Evolutionary conservation across 2,797 vertebrate genomes (phyloP).

Genomic region (Acanthornis magna): DNA sequence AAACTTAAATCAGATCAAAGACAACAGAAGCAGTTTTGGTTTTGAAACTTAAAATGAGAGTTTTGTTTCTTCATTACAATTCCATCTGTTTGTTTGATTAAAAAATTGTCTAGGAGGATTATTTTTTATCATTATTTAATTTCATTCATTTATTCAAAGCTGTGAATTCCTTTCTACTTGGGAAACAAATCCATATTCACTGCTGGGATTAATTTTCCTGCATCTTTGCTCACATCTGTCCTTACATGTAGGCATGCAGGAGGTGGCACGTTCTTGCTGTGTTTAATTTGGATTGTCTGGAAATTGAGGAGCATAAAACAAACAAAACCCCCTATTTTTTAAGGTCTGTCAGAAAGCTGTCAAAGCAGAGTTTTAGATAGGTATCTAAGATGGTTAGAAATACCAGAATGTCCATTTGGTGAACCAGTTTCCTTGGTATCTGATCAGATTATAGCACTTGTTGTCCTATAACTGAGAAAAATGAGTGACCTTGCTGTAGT

Average conservation of each 20-base stretch:
- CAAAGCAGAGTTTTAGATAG: neutral
- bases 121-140: constrained; percentile 16
- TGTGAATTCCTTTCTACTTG: constrained; percentile 16
- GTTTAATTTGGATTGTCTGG: neutral
- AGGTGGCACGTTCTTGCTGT: neutral
- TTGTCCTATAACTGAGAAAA: neutral
- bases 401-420: neutral
- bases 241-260: neutral
- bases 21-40: constrained; percentile 27
- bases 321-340: accelerated
- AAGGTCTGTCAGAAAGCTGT: neutral
- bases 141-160: constrained; percentile 30
- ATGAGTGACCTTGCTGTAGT: neutral
- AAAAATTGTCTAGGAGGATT: neutral
- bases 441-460: neutral
- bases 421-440: neutral
- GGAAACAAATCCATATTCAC: neutral
- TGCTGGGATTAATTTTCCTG: constrained; percentile 2
- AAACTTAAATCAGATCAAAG: constrained; percentile 52
- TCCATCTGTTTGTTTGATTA: constrained; percentile 9
- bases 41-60: constrained; percentile 27
- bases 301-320: neutral
- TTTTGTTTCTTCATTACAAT: neutral
- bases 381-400: neutral
- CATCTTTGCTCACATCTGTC: neutral